A percentile compares a stretch with the other conserved stretches of the same genome.
These are phyloP conservation scores for Aphaenogaster ashmeadi DNA, from an alignment of 1,140 invertebrate species.

Conservation along the genomic window DNA sequence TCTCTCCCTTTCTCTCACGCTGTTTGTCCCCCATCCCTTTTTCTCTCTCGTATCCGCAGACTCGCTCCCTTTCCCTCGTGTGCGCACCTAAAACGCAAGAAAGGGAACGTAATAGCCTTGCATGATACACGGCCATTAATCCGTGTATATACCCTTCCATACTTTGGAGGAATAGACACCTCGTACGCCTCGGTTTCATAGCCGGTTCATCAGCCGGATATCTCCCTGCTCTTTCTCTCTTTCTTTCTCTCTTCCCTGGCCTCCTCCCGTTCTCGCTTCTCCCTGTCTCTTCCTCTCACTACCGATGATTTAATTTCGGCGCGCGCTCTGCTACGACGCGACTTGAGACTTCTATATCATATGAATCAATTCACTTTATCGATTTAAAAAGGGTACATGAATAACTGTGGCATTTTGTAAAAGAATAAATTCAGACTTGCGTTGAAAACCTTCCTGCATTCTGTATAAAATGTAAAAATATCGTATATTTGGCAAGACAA, in stretches of 20 bases:
- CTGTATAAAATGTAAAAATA: neutral
- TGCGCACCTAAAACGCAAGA: conserved; percentile 76
- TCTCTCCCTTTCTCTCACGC: conserved; percentile 47
- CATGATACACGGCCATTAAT: conserved; percentile 83
- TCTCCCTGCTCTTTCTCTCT: conserved; percentile 66
- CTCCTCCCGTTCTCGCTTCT: conserved; percentile 43
- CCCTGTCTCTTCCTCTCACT: conserved; percentile 74
- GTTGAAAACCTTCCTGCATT: neutral
- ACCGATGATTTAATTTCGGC: conserved; percentile 77
- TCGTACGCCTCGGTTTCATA: conserved; percentile 82
- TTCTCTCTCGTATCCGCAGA: neutral
- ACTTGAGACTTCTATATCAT: conserved; percentile 6
- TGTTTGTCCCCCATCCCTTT: conserved; percentile 47
- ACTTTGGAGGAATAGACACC: conserved; percentile 83
- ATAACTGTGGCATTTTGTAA: neutral
- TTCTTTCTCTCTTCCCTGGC: neutral
- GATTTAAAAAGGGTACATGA: neutral
- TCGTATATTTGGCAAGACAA: neutral
- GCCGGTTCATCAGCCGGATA: conserved; percentile 82
- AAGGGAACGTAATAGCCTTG: conserved; percentile 82
- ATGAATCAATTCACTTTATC: conserved; percentile 24
- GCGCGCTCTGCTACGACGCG: conserved; percentile 20
- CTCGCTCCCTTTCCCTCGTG: conserved; percentile 61
- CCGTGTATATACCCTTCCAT: conserved; percentile 78
- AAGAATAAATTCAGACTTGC: neutral